Evolutionary conservation across 2,797 vertebrate genomes (phyloP), one percentile per base, ranked within the genome.

Genomic region (Amphiprion clarkii): DNA sequence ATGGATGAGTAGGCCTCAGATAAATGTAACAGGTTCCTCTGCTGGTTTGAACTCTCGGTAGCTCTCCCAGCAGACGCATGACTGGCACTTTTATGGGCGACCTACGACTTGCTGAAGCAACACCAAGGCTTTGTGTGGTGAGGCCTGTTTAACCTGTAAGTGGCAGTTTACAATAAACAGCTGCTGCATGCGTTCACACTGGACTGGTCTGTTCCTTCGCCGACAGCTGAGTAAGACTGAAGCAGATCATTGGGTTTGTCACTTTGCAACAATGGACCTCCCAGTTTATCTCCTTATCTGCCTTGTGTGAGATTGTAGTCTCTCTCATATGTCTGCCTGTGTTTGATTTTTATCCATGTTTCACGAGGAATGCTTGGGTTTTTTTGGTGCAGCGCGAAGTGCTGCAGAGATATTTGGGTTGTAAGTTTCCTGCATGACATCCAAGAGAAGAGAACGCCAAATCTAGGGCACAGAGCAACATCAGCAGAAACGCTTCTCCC

Each of bases 381-480:
- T 36, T 36, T 42, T 6, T 55, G 52, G n/a, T 54, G 10, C 46
- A 17, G 39, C 6, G 39, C 19, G 21, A 29, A 61, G 36, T 52
- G 71, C 67, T 56, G 57, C 76, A 48, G 60, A 73, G 63, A 68
- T 61, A 46, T 79, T 70, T 71, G 25, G 61, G 68, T 49, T 78
- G 61, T 64, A 44, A 5, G 46, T 67, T 73, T 77, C 67, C 57
- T 62, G 29, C 29, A 23, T 72, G 60, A 74, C 63, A 74, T 56
- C 64, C 54, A 66, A 54, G 57, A 71, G 73, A 71, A 56, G 33
- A 76, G 55, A 60, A 67, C 51, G 51, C 36, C 27, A 71, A 81
- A 92, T 88, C 67, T 87, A 81, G 88, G 86, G 79, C 70, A 82
- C 67, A 7, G 54, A 31, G 70, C 23, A 76, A 51, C 82, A 66